These are phyloP conservation scores for Sminthurinus aureus DNA, from an alignment of 2,888 invertebrate species.

Conservation along the genomic window DNA sequence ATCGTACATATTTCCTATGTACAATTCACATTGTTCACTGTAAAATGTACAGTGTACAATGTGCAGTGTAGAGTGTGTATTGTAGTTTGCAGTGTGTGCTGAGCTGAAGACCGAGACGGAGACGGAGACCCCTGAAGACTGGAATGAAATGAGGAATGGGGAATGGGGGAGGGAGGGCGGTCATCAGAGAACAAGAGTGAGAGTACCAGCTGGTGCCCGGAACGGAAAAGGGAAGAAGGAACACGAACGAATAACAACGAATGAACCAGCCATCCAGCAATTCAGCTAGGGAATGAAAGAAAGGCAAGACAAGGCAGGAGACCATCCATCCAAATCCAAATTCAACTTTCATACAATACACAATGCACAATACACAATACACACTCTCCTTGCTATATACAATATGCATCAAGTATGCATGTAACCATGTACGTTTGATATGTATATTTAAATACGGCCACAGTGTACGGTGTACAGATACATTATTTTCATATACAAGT, in stretches of 20 bases:
- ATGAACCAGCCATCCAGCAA: not conserved
- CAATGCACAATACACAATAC: too few relatives aligned
- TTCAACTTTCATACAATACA: too few relatives aligned
- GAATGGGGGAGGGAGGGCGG: conserved; percentile 12
- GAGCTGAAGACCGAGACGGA: not conserved
- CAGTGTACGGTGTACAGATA: not conserved
- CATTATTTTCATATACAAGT: not conserved
- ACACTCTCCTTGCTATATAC: not conserved
- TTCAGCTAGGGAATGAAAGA: conserved; percentile 2
- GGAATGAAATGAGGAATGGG: conserved; percentile 5
- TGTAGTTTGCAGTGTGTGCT: not conserved
- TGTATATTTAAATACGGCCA: not conserved
- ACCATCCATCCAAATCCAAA: not conserved
- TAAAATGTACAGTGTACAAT: too few relatives aligned
- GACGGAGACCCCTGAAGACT: not conserved
- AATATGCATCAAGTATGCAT: not conserved
- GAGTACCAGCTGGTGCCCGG: conserved; percentile 43
- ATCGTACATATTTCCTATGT: too few relatives aligned
- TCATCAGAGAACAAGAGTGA: not conserved
- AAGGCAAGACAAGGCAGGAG: not conserved
- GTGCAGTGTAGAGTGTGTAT: too few relatives aligned
- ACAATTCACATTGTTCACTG: too few relatives aligned
- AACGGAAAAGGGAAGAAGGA: conserved; percentile 18
- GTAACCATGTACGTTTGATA: not conserved
- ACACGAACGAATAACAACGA: not conserved